Evolutionary conservation across 2,797 vertebrate species (phyloP).

Genomic region (Platalea minor): DNA sequence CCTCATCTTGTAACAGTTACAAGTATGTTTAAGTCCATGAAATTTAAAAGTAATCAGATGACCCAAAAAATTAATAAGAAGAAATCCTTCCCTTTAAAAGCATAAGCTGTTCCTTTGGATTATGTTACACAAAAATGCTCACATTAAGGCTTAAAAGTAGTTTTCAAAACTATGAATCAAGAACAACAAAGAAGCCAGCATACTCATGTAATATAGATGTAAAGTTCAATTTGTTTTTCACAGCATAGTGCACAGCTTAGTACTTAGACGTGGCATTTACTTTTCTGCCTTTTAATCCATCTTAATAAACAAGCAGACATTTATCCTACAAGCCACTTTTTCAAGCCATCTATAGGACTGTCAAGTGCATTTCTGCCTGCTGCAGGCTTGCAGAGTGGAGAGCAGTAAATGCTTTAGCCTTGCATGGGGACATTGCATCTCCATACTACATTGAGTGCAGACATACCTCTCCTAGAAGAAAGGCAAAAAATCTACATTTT

Average conservation of each 20-base stretch:
- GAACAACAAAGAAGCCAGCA: not conserved
- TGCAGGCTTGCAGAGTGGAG: not conserved
- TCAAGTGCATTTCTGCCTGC: not conserved
- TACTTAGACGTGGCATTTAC: not conserved
- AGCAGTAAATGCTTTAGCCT: not conserved
- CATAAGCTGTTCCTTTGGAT: not conserved
- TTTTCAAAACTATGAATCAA: not conserved
- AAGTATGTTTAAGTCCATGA: not conserved
- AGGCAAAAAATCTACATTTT: not conserved
- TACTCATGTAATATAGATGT: not conserved
- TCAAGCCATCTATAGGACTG: not conserved
- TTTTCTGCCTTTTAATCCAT: not conserved
- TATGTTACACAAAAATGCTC: not conserved
- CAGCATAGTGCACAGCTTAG: not conserved
- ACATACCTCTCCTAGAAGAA: not conserved
- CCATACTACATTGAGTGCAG: not conserved
- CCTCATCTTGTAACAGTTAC: not conserved
- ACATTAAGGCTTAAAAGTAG: not conserved
- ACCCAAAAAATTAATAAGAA: not conserved
- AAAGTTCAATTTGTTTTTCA: slow-evolving; percentile 20
- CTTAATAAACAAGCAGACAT: not conserved
- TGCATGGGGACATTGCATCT: not conserved
- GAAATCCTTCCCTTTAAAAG: not conserved
- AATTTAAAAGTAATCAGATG: not conserved
- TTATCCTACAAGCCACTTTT: not conserved